phyloP scores from a whole-genome alignment of 2,113 vertebrate genomes.

The Caranx melampygus region DNA sequence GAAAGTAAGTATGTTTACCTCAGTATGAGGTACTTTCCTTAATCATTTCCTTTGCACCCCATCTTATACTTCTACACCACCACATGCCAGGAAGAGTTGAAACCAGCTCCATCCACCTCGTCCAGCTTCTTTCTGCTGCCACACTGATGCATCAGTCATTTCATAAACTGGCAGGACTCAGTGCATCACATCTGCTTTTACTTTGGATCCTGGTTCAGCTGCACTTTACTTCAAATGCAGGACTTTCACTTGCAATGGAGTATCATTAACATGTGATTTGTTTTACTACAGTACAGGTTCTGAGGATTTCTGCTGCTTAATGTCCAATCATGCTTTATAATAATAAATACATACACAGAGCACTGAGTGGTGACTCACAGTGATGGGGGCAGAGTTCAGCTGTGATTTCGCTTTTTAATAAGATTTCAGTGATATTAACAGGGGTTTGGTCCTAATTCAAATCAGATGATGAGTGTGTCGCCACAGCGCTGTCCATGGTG shows the following conservation, averaged over 20 bases:
- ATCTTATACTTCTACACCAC: not conserved
- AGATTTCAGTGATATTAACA: not conserved
- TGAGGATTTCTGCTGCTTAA: too few species aligned
- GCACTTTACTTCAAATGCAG: not conserved
- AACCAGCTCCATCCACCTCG: not conserved
- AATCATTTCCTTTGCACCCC: not conserved
- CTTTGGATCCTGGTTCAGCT: not conserved
- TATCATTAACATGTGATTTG: not conserved
- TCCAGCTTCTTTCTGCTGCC: not conserved
- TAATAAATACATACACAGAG: too few species aligned
- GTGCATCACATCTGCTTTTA: not conserved
- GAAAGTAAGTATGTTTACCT: not conserved
- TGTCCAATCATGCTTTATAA: too few species aligned
- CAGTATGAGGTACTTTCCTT: not conserved
- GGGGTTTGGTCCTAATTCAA: not conserved
- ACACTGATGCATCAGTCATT: not conserved
- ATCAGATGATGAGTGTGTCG: too few species aligned
- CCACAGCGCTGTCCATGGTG: constrained; percentile 47
- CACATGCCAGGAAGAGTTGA: too few species aligned
- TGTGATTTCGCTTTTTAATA: not conserved
- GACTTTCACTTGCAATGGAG: not conserved
- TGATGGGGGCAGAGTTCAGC: not conserved
- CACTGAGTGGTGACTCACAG: not conserved
- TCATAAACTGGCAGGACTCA: not conserved
- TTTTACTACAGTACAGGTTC: too few species aligned